A percentile compares a stretch with the other conserved stretches of the same genome.
Evolutionary conservation across 2,797 vertebrate genomes (phyloP).

Genomic region (Poecilia wingei): DNA sequence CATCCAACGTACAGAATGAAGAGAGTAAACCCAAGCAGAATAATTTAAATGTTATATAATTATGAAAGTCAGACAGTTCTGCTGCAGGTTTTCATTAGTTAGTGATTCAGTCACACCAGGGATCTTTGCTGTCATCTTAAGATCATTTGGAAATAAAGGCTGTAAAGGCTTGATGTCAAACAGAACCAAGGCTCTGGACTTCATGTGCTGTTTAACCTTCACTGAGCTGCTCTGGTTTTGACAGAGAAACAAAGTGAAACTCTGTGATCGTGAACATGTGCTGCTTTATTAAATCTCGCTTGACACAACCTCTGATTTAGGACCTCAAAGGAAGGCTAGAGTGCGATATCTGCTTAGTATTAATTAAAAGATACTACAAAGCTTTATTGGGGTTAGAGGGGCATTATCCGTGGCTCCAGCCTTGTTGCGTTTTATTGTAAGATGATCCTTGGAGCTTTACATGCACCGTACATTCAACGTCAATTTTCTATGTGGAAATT

Average conservation of each 20-base stretch:
- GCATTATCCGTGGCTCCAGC: constrained; percentile 33
- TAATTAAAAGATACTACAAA: constrained; percentile 63
- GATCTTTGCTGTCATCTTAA: constrained; percentile 16
- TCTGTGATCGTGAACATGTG: constrained; percentile 19
- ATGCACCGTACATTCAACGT: constrained; percentile 10
- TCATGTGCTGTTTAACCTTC: constrained; percentile 17
- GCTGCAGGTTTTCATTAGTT: constrained; percentile 14
- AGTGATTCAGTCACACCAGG: constrained; percentile 24
- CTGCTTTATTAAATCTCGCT: constrained; percentile 51
- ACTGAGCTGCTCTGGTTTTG: not conserved
- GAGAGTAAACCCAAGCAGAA: not conserved
- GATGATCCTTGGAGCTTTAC: constrained; percentile 28
- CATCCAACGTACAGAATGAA: not conserved
- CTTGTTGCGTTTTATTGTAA: constrained; percentile 12
- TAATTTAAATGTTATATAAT: not conserved
- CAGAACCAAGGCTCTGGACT: constrained; percentile 12
- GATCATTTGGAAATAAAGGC: constrained; percentile 16
- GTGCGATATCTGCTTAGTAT: constrained; percentile 45
- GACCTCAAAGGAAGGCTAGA: constrained; percentile 43
- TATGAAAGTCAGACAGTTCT: not conserved
- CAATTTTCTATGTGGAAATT: constrained; percentile 1
- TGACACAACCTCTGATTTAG: constrained; percentile 32
- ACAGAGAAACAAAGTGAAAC: constrained; percentile 10
- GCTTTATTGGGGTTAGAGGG: constrained; percentile 43
- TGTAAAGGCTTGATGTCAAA: constrained; percentile 6